Evolutionary conservation across 2,797 vertebrate genomes (phyloP), one percentile per base, ranked within the genome.

Genomic region (Characodon lateralis): DNA sequence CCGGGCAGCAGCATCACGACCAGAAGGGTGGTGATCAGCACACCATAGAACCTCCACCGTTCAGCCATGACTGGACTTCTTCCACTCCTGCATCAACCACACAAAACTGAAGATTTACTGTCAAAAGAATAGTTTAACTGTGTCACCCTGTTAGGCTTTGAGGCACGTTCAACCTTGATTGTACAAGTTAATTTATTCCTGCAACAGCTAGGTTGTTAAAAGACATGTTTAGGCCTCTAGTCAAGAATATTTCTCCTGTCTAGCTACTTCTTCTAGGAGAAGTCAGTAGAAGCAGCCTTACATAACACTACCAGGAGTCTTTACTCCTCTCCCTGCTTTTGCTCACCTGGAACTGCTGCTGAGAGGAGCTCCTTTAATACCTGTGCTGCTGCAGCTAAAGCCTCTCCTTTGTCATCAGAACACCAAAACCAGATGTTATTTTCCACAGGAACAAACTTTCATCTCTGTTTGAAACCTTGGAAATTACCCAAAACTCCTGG

Each of bases 1-100:
- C 94, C 94, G 24, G 94, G 90, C 84, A 94, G 87, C 76, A 95
- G 85, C 61, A 89, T 74, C 71, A 84, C 85, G 43, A 85, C 90
- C 88, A 95, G 84, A 81, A 92, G 77, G 10, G 78, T 43, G 13
- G 85, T 14, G 24, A 89, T 7, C 16, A 89, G 71, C 74, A 91
- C 80, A 0, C 75, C 78, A 0, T 84, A 87, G 83, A 91, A 89
- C 46, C 85, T 51, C 81, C 85, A 84, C 75, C 80, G 58, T 76
- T 73, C 87, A 79, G 90, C 88, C 93, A 95, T 95, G 85, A 59
- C 75, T 83, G 80, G 43, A 35, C 71, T 88, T 77, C 77, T 59
- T 84, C 81, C 58, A 83, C 78, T 78, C 78, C 90, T 92, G 82
- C 35, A 8, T 5, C 72, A 1, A 73, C 10, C 0, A 72, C 35